phyloP scores from a whole-genome alignment of 1,140 invertebrate species.

The Leptopilina clavipes region DNA sequence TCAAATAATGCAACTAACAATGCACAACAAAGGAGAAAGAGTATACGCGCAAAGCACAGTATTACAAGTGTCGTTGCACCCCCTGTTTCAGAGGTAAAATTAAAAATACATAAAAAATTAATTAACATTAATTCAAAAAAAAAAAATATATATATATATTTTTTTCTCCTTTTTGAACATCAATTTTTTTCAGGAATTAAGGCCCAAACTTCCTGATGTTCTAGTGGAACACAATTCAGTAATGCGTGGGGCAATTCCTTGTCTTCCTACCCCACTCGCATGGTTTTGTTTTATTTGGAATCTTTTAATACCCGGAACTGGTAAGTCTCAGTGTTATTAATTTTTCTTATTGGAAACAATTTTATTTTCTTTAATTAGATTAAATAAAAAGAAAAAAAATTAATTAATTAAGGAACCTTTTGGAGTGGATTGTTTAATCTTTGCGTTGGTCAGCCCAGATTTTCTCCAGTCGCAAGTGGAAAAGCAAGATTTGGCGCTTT shows the following conservation, averaged over 20 bases:
- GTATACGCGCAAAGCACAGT: constrained; percentile 71
- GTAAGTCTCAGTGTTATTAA: constrained; percentile 80
- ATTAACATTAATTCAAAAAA: constrained; percentile 7
- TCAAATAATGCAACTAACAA: constrained; percentile 52
- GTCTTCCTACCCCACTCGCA: constrained; percentile 87
- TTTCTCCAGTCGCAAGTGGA: constrained; percentile 83
- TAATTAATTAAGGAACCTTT: constrained; percentile 83
- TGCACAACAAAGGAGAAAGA: constrained; percentile 62
- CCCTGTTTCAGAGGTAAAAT: constrained; percentile 69
- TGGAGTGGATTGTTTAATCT: constrained; percentile 90
- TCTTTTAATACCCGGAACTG: constrained; percentile 88
- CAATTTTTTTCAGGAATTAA: constrained; percentile 81
- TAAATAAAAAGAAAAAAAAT: constrained; percentile 26
- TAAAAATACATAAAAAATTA: too few species aligned
- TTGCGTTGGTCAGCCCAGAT: constrained; percentile 91
- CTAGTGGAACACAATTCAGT: constrained; percentile 87
- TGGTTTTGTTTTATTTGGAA: constrained; percentile 93
- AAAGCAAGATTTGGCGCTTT: constrained; percentile 84
- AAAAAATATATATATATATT: not conserved
- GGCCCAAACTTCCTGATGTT: constrained; percentile 84
- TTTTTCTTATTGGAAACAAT: too few species aligned
- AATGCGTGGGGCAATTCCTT: constrained; percentile 92
- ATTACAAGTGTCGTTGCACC: constrained; percentile 70
- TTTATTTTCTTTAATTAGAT: too few species aligned
- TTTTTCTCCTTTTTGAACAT: too few species aligned